These are phyloP conservation scores for Diuraphis noxia DNA, from an alignment of 1,140 invertebrate genomes.

Conservation along the genomic window DNA sequence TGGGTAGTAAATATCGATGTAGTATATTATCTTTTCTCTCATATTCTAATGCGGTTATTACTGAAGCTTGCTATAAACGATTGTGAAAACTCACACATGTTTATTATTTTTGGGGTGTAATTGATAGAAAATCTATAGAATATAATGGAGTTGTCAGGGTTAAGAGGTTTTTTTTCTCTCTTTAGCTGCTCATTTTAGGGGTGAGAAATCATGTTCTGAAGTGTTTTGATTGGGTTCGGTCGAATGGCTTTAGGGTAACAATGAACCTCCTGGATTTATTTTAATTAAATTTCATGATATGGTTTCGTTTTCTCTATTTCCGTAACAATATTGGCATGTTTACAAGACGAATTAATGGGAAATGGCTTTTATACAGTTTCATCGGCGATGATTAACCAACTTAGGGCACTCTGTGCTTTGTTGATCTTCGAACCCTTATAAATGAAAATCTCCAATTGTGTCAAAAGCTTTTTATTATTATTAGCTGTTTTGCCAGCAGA, in stretches of 20 bases:
- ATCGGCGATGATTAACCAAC: conserved; percentile 50
- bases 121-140: conserved; percentile 40
- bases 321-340: conserved; percentile 52
- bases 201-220: conserved; percentile 29
- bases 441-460: conserved; percentile 53
- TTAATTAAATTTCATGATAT: conserved; percentile 54
- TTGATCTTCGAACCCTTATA: conserved; percentile 52
- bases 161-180: conserved; percentile 34
- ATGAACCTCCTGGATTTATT: conserved; percentile 53
- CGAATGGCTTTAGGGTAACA: conserved; percentile 52
- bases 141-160: conserved; percentile 29
- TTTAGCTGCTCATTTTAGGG: conserved; percentile 31
- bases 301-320: conserved; percentile 54
- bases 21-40: conserved; percentile 22
- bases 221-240: conserved; percentile 54
- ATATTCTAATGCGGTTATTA: conserved; percentile 32
- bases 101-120: conserved; percentile 44
- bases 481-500: conserved; percentile 41
- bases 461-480: conserved; percentile 54
- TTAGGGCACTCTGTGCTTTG: conserved; percentile 53
- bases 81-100: conserved; percentile 39
- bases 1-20: neutral
- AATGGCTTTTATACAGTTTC: conserved; percentile 51
- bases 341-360: conserved; percentile 53
- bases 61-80: neutral